These are phyloP conservation scores for Capreolus pygargus DNA, from an alignment of 2,113 vertebrate species.

Conservation along the genomic window DNA sequence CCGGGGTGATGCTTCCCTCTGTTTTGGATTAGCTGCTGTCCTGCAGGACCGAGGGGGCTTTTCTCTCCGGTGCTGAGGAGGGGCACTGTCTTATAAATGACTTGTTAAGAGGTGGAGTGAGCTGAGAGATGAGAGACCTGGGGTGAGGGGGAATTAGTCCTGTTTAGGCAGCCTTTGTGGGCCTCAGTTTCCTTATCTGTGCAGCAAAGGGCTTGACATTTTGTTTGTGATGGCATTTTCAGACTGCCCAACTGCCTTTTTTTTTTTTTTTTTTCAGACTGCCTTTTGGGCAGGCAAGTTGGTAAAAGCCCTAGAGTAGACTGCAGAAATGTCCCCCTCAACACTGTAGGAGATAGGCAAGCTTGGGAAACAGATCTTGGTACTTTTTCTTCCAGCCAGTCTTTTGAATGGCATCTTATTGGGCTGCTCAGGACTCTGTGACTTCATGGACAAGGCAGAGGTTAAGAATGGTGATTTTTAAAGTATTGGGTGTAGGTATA, in stretches of 20 bases:
- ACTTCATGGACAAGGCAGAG: neutral
- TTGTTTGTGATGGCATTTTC: neutral
- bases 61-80: neutral
- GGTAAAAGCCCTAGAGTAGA: neutral
- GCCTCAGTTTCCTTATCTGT: constrained; percentile 13
- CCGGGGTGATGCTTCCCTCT: neutral
- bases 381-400: neutral
- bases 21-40: neutral
- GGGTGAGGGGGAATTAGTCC: neutral
- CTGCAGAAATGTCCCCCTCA: neutral
- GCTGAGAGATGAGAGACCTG: neutral
- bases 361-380: neutral
- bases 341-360: neutral
- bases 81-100: neutral
- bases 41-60: neutral
- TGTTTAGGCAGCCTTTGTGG: neutral
- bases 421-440: neutral
- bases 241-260: neutral
- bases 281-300: constrained; percentile 24
- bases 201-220: neutral
- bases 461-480: neutral
- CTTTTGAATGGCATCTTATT: neutral
- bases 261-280: neutral
- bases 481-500: neutral
- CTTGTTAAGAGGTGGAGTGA: neutral